phyloP scores from a whole-genome alignment of 2,113 vertebrate genomes.

The Butastur rufipennis region DNA sequence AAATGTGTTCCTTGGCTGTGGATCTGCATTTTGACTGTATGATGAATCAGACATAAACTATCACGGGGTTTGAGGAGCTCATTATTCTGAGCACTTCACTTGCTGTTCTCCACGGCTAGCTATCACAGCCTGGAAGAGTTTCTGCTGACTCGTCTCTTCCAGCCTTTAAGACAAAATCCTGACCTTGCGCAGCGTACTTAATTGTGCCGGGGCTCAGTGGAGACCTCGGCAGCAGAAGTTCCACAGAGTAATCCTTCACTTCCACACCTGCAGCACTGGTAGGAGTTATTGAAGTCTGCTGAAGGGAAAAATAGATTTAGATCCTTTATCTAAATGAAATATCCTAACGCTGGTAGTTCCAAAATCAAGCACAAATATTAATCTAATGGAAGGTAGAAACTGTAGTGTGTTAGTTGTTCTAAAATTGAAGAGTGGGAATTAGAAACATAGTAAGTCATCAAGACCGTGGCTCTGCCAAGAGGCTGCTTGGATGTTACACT shows the following conservation, averaged over 20 bases:
- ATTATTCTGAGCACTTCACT: slow-evolving; percentile 52
- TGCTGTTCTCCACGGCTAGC: slow-evolving; percentile 22
- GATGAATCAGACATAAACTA: slow-evolving; percentile 15
- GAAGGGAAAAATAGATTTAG: slow-evolving; percentile 7
- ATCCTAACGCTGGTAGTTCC: neutral
- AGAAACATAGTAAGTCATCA: neutral
- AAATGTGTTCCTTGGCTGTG: slow-evolving; percentile 28
- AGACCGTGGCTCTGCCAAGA: neutral
- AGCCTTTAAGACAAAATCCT: slow-evolving; percentile 45
- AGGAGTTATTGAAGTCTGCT: neutral
- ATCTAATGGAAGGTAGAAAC: neutral
- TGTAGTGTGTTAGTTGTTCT: neutral
- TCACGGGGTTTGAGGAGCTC: neutral
- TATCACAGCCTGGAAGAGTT: slow-evolving; percentile 13
- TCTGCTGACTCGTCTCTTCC: slow-evolving; percentile 54
- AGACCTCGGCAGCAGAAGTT: slow-evolving; percentile 9
- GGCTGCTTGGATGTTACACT: neutral
- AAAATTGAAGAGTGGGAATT: neutral
- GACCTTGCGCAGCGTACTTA: slow-evolving; percentile 29
- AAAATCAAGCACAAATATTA: slow-evolving; percentile 13
- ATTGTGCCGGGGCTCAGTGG: slow-evolving; percentile 29
- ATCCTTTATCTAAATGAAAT: slow-evolving; percentile 11
- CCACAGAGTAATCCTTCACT: slow-evolving; percentile 23
- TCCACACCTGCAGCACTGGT: neutral
- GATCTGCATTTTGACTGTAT: neutral